Conservation (phyloP, 2,113 vertebrate species). For the Calypte anna region DNA sequence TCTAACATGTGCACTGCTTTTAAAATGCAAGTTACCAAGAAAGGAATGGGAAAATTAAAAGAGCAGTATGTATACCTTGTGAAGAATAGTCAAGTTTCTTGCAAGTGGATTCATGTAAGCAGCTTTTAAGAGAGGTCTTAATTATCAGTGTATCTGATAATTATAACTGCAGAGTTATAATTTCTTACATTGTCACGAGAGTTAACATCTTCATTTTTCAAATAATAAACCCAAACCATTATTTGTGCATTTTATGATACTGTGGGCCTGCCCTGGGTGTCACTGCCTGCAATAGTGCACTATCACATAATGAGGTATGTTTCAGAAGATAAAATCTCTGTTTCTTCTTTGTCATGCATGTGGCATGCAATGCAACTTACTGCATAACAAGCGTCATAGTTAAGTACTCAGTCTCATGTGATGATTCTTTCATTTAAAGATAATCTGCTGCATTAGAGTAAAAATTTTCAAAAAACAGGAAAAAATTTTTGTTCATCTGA, state of each 20-base stretch:
- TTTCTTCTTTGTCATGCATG: constrained; percentile 72
- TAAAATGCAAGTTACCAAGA: background rate
- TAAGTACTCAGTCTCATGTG: constrained; percentile 71
- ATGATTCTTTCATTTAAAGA: constrained; percentile 79
- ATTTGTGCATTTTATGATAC: constrained; percentile 37
- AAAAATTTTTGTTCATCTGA: constrained; percentile 45
- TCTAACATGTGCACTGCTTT: background rate
- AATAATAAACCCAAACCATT: constrained; percentile 34
- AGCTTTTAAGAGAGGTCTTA: background rate
- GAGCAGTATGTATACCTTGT: background rate
- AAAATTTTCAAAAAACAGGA: constrained; percentile 40
- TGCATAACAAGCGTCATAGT: constrained; percentile 76
- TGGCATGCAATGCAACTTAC: constrained; percentile 67
- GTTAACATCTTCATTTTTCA: constrained; percentile 46
- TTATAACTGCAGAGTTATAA: background rate
- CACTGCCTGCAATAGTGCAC: constrained; percentile 31
- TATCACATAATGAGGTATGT: constrained; percentile 52
- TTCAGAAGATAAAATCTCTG: constrained; percentile 62
- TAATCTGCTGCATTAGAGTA: constrained; percentile 68
- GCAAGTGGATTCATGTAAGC: background rate
- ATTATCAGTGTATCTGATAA: background rate
- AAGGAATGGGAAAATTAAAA: background rate
- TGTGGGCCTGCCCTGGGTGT: constrained; percentile 28
- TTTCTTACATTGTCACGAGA: background rate
- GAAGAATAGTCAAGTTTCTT: background rate